These are phyloP conservation scores for Drosophila buzzatii DNA, from an alignment of 2,888 invertebrate species.

Conservation along the genomic window DNA sequence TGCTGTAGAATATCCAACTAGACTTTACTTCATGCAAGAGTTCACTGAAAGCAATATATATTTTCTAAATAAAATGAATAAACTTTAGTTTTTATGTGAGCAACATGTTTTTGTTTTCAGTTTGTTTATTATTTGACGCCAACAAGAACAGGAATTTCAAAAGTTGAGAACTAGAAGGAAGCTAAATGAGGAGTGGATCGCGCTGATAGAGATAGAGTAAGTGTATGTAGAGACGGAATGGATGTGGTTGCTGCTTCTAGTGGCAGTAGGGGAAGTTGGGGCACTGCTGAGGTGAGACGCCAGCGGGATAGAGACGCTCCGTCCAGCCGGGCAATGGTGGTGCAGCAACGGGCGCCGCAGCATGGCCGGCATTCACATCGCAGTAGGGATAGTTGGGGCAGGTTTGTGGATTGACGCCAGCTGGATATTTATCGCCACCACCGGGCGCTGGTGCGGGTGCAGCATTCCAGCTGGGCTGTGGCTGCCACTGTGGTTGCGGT, in stretches of 20 bases:
- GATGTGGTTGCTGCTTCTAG: constrained; percentile 54
- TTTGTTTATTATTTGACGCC: constrained; percentile 67
- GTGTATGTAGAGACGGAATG: neutral
- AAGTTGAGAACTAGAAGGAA: constrained; percentile 69
- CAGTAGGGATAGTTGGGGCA: constrained; percentile 87
- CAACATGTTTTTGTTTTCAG: constrained; percentile 63
- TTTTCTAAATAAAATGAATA: neutral
- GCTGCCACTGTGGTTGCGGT: constrained; percentile 57
- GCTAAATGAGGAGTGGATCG: constrained; percentile 37
- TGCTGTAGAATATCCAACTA: neutral
- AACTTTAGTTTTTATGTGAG: constrained; percentile 40
- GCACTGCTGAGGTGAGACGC: constrained; percentile 85
- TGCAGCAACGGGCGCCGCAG: constrained; percentile 81
- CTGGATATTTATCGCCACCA: constrained; percentile 85
- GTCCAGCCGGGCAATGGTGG: constrained; percentile 85
- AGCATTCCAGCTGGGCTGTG: constrained; percentile 81
- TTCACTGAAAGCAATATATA: neutral
- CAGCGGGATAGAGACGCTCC: constrained; percentile 86
- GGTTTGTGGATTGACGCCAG: constrained; percentile 85
- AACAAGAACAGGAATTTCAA: constrained; percentile 71
- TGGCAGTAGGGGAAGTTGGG: constrained; percentile 86
- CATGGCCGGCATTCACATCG: constrained; percentile 83
- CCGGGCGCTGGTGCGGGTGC: constrained; percentile 72
- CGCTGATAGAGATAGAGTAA: constrained; percentile 1
- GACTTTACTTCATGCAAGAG: neutral